Evolutionary conservation across 1,140 invertebrate genomes (phyloP).

Genomic region (Potamilus streckersoni): DNA sequence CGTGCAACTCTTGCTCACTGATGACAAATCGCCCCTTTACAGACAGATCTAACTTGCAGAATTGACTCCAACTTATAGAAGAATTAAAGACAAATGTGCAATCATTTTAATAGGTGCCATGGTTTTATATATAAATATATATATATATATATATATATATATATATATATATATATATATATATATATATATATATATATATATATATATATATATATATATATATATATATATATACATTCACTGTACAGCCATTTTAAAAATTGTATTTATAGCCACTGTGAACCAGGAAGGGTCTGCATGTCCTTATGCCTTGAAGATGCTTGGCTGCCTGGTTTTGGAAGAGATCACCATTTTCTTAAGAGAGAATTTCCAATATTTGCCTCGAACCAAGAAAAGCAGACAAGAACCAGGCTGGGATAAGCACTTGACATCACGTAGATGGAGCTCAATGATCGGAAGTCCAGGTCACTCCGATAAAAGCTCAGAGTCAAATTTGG

Average conservation of each 20-base stretch:
- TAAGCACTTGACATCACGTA: constrained; percentile 61
- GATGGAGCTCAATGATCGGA: constrained; percentile 67
- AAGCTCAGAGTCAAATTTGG: constrained; percentile 62
- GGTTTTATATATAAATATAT: too few relatives aligned
- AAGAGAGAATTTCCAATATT: constrained; percentile 89
- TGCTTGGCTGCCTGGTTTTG: constrained; percentile 92
- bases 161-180: too few relatives aligned
- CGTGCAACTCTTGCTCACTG: too few relatives aligned
- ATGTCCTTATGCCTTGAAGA: constrained; percentile 91
- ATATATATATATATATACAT: too few relatives aligned
- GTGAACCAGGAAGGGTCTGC: constrained; percentile 85
- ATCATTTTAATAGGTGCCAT: too few relatives aligned
- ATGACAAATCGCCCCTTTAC: too few relatives aligned
- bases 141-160: too few relatives aligned
- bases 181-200: too few relatives aligned
- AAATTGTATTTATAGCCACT: constrained; percentile 76
- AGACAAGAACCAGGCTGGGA: constrained; percentile 60
- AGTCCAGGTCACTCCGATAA: constrained; percentile 66
- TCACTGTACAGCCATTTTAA: neutral
- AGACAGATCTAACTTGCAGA: too few relatives aligned
- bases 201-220: too few relatives aligned
- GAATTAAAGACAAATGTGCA: too few relatives aligned
- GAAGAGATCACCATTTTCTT: constrained; percentile 98
- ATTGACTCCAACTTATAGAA: too few relatives aligned
- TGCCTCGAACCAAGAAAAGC: constrained; percentile 63